Conservation (phyloP, 2,797 vertebrate species). For the Steatocranus sp. region DNA sequence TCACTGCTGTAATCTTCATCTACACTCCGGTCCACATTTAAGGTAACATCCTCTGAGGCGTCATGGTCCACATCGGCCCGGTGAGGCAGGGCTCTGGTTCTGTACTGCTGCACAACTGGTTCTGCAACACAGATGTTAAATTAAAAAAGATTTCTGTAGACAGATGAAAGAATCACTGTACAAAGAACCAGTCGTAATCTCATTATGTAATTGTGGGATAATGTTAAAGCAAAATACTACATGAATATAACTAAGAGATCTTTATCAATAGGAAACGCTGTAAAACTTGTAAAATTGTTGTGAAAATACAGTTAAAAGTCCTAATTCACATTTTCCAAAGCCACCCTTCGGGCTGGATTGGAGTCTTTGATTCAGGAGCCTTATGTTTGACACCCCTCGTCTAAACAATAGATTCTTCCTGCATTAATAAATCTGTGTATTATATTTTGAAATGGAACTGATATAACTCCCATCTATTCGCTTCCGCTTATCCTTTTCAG, state of each 20-base stretch:
- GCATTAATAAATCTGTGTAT: background rate
- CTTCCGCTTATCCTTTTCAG: background rate
- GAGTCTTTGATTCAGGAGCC: background rate
- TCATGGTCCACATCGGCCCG: background rate
- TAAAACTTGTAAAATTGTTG: background rate
- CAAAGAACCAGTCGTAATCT: background rate
- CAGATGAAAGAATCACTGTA: background rate
- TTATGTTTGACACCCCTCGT: background rate
- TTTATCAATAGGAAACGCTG: accelerated
- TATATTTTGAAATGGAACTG: accelerated
- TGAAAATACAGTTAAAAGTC: accelerated
- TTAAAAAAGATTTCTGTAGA: background rate
- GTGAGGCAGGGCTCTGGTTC: background rate
- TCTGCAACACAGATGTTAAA: background rate
- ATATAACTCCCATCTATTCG: background rate
- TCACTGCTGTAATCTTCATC: background rate
- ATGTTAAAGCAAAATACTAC: background rate
- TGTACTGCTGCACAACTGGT: background rate
- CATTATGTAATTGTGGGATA: background rate
- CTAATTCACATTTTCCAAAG: background rate
- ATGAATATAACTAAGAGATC: background rate
- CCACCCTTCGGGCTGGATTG: background rate
- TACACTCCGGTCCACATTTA: background rate
- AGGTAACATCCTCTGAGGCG: accelerated
- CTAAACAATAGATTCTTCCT: background rate